These are phyloP conservation scores for Lordiphosa stackelbergi DNA, from an alignment of 1,140 invertebrate species.

Conservation along the genomic window DNA sequence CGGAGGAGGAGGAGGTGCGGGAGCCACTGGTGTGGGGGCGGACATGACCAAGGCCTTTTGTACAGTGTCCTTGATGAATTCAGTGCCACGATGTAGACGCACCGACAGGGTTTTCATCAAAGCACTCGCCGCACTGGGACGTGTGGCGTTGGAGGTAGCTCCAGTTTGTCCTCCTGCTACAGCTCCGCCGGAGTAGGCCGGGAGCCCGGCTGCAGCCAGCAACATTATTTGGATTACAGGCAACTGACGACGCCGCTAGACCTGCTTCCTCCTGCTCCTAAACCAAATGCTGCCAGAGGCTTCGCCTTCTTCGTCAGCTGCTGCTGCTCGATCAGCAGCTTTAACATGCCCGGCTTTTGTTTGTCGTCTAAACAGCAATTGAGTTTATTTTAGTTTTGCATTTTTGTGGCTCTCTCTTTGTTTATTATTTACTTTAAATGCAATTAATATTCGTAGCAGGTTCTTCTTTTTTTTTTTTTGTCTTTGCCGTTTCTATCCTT, in stretches of 20 bases:
- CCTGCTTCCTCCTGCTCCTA: conserved; percentile 5
- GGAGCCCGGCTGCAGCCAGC: conserved; percentile 56
- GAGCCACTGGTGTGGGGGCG: conserved; percentile 30
- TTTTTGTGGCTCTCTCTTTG: no score
- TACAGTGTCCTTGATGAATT: conserved; percentile 79
- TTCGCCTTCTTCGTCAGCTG: conserved; percentile 35
- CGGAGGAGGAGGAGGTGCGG: conserved; percentile 1
- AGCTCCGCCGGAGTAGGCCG: conserved; percentile 47
- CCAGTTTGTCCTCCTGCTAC: conserved; percentile 16
- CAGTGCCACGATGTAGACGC: conserved; percentile 78
- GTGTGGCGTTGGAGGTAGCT: conserved; percentile 14
- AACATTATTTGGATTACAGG: conserved; percentile 46
- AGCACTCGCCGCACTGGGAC: conserved; percentile 50
- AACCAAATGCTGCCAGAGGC: conserved; percentile 11
- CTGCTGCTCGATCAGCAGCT: conserved; percentile 22
- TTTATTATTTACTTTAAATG: no score
- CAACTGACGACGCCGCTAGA: conserved; percentile 15
- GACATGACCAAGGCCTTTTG: conserved; percentile 73
- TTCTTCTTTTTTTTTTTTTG: conserved; percentile 16
- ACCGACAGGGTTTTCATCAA: conserved; percentile 76
- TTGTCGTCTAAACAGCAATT: conserved; percentile 7
- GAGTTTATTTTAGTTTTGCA: conserved; percentile 10
- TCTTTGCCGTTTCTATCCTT: conserved; percentile 30
- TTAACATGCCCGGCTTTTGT: conserved; percentile 44
- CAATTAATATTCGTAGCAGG: no score